A percentile compares a stretch with the other conserved stretches of the same genome.
These are phyloP conservation scores for Pagrus major DNA, from an alignment of 2,113 vertebrate genomes.

Conservation along the genomic window DNA sequence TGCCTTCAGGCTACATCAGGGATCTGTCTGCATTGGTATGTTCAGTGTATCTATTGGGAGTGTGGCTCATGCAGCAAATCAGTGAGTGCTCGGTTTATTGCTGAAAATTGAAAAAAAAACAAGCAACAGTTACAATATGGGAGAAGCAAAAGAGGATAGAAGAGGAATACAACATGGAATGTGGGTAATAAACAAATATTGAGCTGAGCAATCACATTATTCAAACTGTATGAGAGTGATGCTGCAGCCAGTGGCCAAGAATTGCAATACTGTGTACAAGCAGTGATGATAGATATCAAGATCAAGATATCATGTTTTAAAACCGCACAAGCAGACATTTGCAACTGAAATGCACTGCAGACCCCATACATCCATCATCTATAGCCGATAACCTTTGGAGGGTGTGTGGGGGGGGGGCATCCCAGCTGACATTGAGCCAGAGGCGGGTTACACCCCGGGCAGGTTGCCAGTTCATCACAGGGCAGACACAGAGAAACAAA, in stretches of 20 bases:
- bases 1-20: conserved; percentile 17
- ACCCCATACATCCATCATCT: too few species aligned
- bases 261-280: not conserved
- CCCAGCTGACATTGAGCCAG: too few species aligned
- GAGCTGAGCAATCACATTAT: not conserved
- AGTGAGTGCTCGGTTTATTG: not conserved
- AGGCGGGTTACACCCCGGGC: too few species aligned
- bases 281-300: too few species aligned
- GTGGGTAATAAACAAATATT: not conserved
- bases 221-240: not conserved
- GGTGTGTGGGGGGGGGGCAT: too few species aligned
- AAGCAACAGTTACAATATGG: not conserved
- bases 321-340: too few species aligned
- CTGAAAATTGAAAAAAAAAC: conserved; percentile 11
- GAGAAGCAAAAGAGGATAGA: not conserved
- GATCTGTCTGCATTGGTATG: conserved; percentile 5
- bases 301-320: too few species aligned
- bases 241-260: not conserved
- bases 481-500: too few species aligned
- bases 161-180: too few species aligned
- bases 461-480: too few species aligned
- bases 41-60: conserved; percentile 11
- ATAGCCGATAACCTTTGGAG: too few species aligned
- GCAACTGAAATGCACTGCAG: too few species aligned
- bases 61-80: conserved; percentile 7